Base-by-base conservation (phyloP, 2,888 invertebrate genomes). In the Dermolepida albohirtum region DNA sequence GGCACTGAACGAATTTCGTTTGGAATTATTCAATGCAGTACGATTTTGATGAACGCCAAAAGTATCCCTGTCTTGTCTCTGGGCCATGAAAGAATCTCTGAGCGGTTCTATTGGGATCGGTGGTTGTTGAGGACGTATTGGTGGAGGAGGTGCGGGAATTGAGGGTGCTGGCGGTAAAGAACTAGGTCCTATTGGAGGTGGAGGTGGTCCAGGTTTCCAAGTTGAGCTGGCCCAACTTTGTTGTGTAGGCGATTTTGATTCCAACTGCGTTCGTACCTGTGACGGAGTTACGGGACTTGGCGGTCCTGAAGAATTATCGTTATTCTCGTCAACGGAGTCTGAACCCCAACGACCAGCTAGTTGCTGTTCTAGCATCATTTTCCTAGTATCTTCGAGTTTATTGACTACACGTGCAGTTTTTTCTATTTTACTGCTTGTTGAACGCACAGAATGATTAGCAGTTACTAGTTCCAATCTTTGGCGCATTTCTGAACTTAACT, bases 401-500 rank as follows among this genome's bases (percentile, higher is more conserved):
- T 88, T 89, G 57, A 95, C 91, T 0, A 90, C 88, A 0, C 92
- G 86, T 1, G 91, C 89, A 2, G 87, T 87, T 71, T 90, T 90
- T 74, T 94, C 93, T 0, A 80, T 76, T 17, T 90, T 90, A 12
- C 92, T 92, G 5, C 92, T 88, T 10, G 92, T 92, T 0, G 90
- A 91, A 17, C 95, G 86, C 0, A 95, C 91, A 1, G 94, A 95
- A 80, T 95, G 95, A 75, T 93, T 94, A 0, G 95, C 93, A 0
- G 95, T 96, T 0, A 96, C 95, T 80, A 92, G 89, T 80, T 96
- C 96, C 69, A 96, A 81, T 71, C 96, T 87, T 77, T 94, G 93
- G 11, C 95, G 88, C 96, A 96, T 96, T 84, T 96, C 96, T 0
- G 94, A 93, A 78, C 95, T 95, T 7, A 96, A 87, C 77, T 95